Base-by-base conservation (phyloP, 2,113 vertebrate species). In the Thunnus thynnus region DNA sequence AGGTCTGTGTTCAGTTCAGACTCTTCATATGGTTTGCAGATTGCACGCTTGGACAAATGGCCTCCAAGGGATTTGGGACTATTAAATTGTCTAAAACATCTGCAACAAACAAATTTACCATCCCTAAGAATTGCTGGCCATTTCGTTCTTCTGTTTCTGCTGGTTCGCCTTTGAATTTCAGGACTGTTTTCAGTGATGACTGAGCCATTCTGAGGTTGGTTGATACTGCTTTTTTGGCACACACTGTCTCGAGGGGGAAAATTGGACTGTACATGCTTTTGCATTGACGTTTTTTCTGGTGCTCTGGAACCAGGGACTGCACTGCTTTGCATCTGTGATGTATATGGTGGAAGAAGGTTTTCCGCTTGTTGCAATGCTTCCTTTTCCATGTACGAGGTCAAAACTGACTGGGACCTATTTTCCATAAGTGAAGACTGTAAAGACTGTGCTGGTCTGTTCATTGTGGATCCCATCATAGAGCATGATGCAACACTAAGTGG, bases 21-120 rank as follows among this genome's bases (percentile, higher is more conserved):
- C 80, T 96, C 96, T 63, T 96, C 95, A 20, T 97, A 96, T n/a
- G 97, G 95, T 88, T 98, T 99, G 90, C 98, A 99, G 2, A 93
- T 92, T 58, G 96, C 89, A 27, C 97, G 94, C 87, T 98, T 99
- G 18, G 98, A 99, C 72, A 99, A 95, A 90, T 99, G 98, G 66
- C 98, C 98, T 68, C 98, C 98, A 4, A 99, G 96, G 46, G 98
- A 99, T 88, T 97, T 96, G 20, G 97, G 97, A 90, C 97, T 98
- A 58, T 94, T 89, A 89, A 99, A 99, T 79, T 96, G 94, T 90
- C 97, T 95, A 75, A 96, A 99, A 94, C 98, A 99, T 58, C 97
- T 94, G 74, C 97, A 96, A 82, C 98, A 99, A 84, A 98, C 95
- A 87, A 97, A 98, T 89, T 99, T 99, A 1, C 97, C 97, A 86